Evolutionary conservation across 2,797 vertebrate genomes (phyloP).

Genomic region (Sardinella longiceps): DNA sequence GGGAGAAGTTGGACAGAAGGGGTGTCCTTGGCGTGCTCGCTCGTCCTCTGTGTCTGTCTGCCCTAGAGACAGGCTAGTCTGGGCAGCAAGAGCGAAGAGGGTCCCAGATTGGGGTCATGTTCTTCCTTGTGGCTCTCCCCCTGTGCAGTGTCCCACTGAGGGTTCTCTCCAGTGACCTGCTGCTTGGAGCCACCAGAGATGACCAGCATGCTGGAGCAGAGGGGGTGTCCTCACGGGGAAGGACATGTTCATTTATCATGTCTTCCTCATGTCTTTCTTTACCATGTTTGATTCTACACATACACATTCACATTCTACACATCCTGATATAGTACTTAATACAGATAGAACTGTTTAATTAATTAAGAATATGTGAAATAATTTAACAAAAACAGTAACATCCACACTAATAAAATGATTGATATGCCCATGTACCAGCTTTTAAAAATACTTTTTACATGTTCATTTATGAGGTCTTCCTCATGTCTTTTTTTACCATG

Average conservation of each 20-base stretch:
- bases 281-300: not conserved
- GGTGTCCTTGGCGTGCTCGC: not conserved
- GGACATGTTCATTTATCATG: not conserved
- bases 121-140: not conserved
- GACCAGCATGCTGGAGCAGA: not conserved
- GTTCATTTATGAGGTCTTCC: no score
- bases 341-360: no score
- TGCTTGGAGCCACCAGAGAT: not conserved
- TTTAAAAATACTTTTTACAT: no score
- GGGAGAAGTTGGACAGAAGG: not conserved
- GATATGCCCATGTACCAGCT: no score
- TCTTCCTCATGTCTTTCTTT: not conserved
- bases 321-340: no score
- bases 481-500: no score
- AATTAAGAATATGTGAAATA: no score
- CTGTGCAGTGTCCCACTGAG: not conserved
- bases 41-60: not conserved
- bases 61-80: not conserved
- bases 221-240: not conserved
- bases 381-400: no score
- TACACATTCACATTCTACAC: no score
- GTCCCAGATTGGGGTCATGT: conserved; percentile 8
- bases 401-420: no score
- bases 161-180: conserved; percentile 2
- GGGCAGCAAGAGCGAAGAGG: not conserved